Evolutionary conservation across 2,797 vertebrate species (phyloP).

Genomic region (Mallotus villosus): DNA sequence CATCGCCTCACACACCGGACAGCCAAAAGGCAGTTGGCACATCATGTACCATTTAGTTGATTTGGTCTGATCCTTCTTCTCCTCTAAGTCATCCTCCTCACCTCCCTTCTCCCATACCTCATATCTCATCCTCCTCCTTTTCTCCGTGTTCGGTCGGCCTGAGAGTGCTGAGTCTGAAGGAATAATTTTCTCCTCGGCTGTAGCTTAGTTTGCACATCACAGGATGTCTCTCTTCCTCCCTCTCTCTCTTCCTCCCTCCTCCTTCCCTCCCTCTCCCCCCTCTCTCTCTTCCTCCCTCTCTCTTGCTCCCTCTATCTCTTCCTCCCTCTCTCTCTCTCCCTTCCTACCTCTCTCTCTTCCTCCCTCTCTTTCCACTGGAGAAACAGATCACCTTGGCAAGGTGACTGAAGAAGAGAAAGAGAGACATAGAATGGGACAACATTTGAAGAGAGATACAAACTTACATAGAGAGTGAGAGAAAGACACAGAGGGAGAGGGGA

Average conservation of each 20-base stretch:
- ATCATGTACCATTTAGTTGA: background rate
- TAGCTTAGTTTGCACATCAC: too few relatives aligned
- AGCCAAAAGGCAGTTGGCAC: background rate
- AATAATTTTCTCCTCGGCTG: too few relatives aligned
- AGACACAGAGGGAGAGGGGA: conserved; percentile 16
- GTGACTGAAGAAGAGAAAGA: conserved; percentile 29
- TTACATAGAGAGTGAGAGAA: conserved; percentile 5
- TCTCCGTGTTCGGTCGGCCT: too few relatives aligned
- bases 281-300: conserved; percentile 11
- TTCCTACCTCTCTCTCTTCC: conserved; percentile 2
- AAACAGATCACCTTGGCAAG: conserved; percentile 52
- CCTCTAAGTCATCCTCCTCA: background rate
- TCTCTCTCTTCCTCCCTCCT: background rate
- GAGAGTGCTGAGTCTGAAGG: too few relatives aligned
- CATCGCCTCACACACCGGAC: background rate
- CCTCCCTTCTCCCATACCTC: background rate
- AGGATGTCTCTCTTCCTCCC: conserved; percentile 1
- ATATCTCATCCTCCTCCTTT: too few relatives aligned
- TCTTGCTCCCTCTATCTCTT: background rate
- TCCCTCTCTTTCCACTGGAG: conserved; percentile 7
- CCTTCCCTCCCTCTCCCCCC: conserved; percentile 7
- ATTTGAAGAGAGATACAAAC: conserved; percentile 4
- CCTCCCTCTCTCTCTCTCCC: background rate
- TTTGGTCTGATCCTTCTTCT: too few relatives aligned
- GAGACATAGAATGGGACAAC: background rate